Conservation (phyloP, 2,113 vertebrate species). For the Thalassarche chlororhynchos region DNA sequence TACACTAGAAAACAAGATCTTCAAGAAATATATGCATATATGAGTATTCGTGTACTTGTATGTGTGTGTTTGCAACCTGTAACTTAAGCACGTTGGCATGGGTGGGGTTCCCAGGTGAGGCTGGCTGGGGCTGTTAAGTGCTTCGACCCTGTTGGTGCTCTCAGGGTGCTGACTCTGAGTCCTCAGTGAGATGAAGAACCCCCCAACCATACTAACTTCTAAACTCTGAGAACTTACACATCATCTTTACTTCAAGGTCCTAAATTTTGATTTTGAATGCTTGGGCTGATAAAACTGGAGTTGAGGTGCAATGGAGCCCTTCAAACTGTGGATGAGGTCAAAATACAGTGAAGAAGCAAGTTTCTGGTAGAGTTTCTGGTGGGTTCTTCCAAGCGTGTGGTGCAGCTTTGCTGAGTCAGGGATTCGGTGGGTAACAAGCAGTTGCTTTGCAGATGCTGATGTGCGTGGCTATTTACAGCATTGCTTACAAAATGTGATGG, state of each 20-base stretch:
- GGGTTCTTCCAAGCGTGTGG: rapidly evolving
- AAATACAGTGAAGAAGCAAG: not conserved
- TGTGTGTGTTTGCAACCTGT: not conserved
- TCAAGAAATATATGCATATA: not conserved
- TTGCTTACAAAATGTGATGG: not conserved
- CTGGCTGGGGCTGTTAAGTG: not conserved
- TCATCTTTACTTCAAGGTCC: not conserved
- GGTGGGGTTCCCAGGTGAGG: not conserved
- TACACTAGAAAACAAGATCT: not conserved
- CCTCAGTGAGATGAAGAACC: not conserved
- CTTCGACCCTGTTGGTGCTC: not conserved
- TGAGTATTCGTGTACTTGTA: not conserved
- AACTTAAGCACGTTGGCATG: not conserved
- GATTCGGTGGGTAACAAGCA: not conserved
- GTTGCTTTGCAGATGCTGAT: not conserved
- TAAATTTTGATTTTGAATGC: not conserved
- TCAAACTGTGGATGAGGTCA: not conserved
- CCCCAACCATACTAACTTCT: not conserved
- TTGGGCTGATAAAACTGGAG: not conserved
- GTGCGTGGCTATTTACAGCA: not conserved
- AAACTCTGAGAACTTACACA: not conserved
- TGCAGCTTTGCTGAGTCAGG: not conserved
- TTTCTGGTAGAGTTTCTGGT: not conserved
- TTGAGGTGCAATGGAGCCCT: not conserved
- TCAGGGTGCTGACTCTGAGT: not conserved